Evolutionary conservation across 2,888 invertebrate genomes (phyloP).

Genomic region (Lithophane socia): DNA sequence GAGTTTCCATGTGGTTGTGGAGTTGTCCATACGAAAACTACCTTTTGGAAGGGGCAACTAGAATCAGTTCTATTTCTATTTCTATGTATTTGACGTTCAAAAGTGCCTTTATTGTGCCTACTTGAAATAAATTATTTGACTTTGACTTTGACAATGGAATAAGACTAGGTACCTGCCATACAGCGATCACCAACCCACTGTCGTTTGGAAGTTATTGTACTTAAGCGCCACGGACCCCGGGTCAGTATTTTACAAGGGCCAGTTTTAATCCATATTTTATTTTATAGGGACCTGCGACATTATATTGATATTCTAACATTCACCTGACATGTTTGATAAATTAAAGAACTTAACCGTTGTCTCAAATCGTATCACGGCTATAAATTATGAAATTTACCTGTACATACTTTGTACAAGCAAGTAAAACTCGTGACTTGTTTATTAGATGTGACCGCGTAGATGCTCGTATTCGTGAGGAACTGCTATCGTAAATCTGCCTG

Average conservation of each 20-base stretch:
- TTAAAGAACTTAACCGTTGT: constrained; percentile 28
- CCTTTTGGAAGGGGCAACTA: too few species aligned
- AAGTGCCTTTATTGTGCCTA: too few species aligned
- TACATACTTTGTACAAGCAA: constrained; percentile 62
- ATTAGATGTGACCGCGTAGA: constrained; percentile 79
- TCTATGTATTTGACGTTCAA: too few species aligned
- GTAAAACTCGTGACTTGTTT: constrained; percentile 77
- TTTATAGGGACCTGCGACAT: background rate
- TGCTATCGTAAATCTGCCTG: constrained; percentile 86
- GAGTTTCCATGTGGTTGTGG: too few species aligned
- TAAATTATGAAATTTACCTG: constrained; percentile 56
- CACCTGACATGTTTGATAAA: constrained; percentile 40
- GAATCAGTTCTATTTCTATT: too few species aligned
- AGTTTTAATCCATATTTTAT: constrained; percentile 21
- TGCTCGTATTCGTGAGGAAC: constrained; percentile 83
- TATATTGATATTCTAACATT: constrained; percentile 25
- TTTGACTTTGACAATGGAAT: too few species aligned
- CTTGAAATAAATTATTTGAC: too few species aligned
- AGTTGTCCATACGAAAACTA: too few species aligned
- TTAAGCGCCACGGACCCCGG: background rate
- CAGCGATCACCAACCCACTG: too few species aligned
- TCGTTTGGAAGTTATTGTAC: background rate
- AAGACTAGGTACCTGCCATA: background rate
- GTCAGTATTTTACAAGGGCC: background rate
- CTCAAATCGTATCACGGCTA: constrained; percentile 38